Evolutionary conservation across 1,140 invertebrate genomes (phyloP), one percentile per base, ranked within the genome.

Genomic region (Camponotus pennsylvanicus): DNA sequence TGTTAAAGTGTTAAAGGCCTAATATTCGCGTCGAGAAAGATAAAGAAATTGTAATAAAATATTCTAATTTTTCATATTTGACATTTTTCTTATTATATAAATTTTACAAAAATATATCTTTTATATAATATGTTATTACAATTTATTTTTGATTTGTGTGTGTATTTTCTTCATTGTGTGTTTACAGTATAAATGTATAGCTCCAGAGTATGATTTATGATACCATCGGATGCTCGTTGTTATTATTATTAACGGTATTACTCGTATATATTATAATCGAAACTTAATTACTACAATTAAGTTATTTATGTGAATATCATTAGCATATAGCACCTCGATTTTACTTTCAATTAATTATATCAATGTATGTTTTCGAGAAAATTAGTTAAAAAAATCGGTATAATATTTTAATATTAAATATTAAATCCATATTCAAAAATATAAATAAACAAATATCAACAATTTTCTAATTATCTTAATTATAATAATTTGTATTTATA

Each of bases 251-350:
- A n/a, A 15, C 61, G n/a, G 0, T n/a, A 34, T 71, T 37, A 13
- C 27, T 45, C 1, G 9, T n/a, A n/a, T 52, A 52, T 52, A 52
- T 49, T 34, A 32, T 52, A 3, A 40, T 2, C 37, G 45, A n/a
- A 80, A 80, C 59, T 71, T 57, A 57, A 70, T 70, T 82, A 59
- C 42, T 18, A 45, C 21, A 71, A 82, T 59, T 7, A 18, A 34
- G 37, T 71, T 27, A 71, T 42, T 82, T 42, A 71, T 37, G 52
- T 4, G 34, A 45, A 71, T 45, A 82, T 40, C 9, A 21, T 15
- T 69, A 67, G 49, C 15, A 49, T 49, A 49, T 49, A 13, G 3
- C 4, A 69, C 8, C 21, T 67, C 37, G 67, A 82, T 82, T 73
- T 42, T 21, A 70, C 27, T 49, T 34, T 82, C 3, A 13, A n/a